These are phyloP conservation scores for Terebella lapidaria DNA, from an alignment of 2,888 invertebrate genomes.

Conservation along the genomic window DNA sequence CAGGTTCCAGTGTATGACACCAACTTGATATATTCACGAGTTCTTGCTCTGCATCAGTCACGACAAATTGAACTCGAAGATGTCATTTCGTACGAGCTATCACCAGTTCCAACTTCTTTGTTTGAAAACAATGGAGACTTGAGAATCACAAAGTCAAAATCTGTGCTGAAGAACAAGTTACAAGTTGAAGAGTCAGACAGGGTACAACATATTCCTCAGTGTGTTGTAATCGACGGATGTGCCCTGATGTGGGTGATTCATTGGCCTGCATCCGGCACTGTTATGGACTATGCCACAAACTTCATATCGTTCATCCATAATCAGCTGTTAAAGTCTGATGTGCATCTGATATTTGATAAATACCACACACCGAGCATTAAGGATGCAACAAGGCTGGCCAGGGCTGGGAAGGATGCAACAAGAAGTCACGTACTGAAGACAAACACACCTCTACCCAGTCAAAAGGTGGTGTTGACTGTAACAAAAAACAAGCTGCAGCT, in stretches of 20 bases:
- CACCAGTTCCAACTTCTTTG: slow-evolving; percentile 22
- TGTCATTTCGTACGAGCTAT: slow-evolving; percentile 17
- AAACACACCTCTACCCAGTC: slow-evolving; percentile 18
- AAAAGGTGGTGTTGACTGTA: slow-evolving; percentile 18
- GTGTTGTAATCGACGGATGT: slow-evolving; percentile 22
- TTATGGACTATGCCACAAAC: slow-evolving; percentile 14
- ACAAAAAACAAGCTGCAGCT: slow-evolving; percentile 21
- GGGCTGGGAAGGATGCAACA: background rate
- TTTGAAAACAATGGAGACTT: slow-evolving; percentile 20
- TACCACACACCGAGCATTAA: slow-evolving; percentile 19
- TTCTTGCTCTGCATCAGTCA: slow-evolving; percentile 9
- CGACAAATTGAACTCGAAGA: slow-evolving; percentile 9
- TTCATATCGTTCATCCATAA: slow-evolving; percentile 20
- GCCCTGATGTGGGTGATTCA: slow-evolving; percentile 19
- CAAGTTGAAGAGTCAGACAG: slow-evolving; percentile 9
- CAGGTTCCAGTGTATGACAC: slow-evolving; percentile 1
- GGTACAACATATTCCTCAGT: too few relatives aligned
- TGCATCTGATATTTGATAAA: too few relatives aligned
- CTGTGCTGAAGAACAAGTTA: slow-evolving; percentile 15
- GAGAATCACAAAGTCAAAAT: slow-evolving; percentile 17
- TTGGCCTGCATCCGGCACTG: slow-evolving; percentile 19
- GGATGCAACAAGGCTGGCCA: slow-evolving; percentile 11
- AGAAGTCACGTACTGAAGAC: background rate
- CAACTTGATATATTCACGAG: slow-evolving; percentile 9
- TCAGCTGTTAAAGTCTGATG: too few relatives aligned